Conservation (phyloP, 2,113 vertebrate species). For the Sorex fumeus region DNA sequence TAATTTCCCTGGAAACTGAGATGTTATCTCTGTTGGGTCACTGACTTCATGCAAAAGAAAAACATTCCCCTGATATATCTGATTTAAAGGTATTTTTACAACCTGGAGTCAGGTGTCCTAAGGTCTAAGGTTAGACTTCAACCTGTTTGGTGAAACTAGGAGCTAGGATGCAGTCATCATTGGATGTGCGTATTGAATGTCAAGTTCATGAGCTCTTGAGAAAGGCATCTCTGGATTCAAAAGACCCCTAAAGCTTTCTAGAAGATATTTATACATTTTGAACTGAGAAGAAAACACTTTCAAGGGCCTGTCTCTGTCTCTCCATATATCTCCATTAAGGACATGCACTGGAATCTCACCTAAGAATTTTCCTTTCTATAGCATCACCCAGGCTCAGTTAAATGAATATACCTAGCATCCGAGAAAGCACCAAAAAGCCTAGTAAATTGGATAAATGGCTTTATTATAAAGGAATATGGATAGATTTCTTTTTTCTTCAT, state of each 20-base stretch:
- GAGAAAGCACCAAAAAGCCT: neutral
- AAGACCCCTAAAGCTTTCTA: neutral
- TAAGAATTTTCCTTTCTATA: neutral
- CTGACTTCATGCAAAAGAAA: neutral
- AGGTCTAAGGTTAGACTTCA: neutral
- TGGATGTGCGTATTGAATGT: neutral
- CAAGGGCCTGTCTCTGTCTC: neutral
- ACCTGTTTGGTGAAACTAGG: neutral
- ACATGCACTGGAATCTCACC: neutral
- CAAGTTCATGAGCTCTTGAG: neutral
- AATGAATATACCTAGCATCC: neutral
- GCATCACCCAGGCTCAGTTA: slow-evolving; percentile 14
- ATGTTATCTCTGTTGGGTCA: neutral
- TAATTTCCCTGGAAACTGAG: neutral
- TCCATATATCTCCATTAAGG: neutral
- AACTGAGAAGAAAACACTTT: slow-evolving; percentile 1
- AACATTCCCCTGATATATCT: neutral
- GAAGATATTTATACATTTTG: neutral
- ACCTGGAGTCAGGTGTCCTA: neutral
- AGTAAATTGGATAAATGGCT: too few relatives aligned
- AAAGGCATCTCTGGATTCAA: neutral
- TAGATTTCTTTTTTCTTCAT: too few relatives aligned
- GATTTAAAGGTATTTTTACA: neutral
- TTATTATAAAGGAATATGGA: too few relatives aligned
- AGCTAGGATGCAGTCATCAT: neutral